Evolutionary conservation across 2,113 vertebrate species (phyloP).

Genomic region (Podocnemis expansa): DNA sequence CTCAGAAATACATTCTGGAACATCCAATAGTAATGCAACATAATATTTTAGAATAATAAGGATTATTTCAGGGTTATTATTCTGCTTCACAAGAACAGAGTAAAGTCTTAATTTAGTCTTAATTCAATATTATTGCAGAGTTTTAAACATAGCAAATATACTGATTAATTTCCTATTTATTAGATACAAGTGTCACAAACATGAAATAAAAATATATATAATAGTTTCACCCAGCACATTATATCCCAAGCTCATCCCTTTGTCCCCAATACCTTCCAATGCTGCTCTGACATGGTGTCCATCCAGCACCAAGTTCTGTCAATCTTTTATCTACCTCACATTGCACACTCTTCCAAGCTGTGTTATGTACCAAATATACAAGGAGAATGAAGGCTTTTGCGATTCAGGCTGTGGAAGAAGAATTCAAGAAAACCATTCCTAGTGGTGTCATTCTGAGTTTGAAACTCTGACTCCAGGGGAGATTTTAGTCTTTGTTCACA

Average conservation of each 20-base stretch:
- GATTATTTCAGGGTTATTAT: not conserved
- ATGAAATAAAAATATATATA: not conserved
- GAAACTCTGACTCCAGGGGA: not conserved
- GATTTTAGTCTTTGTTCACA: not conserved
- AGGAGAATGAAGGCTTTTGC: not conserved
- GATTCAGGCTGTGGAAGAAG: not conserved
- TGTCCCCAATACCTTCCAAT: not conserved
- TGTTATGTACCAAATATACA: no score
- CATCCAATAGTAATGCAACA: not conserved
- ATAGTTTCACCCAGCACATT: rapidly evolving
- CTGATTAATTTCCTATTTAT: not conserved
- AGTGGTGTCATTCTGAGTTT: not conserved
- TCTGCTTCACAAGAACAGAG: not conserved
- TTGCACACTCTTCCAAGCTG: no score
- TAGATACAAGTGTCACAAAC: not conserved
- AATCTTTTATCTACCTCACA: no score
- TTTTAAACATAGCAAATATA: not conserved
- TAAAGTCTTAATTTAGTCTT: not conserved
- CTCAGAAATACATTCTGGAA: not conserved
- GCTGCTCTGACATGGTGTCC: not conserved
- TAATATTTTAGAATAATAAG: not conserved
- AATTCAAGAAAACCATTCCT: not conserved
- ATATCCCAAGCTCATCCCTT: not conserved
- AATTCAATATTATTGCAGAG: not conserved
- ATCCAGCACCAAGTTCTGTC: not conserved